Percentiles rank a stretch among this genome's conserved stretches.
These are phyloP conservation scores for Strigamia transsilvanica DNA, from an alignment of 2,888 invertebrate species.

Conservation along the genomic window DNA sequence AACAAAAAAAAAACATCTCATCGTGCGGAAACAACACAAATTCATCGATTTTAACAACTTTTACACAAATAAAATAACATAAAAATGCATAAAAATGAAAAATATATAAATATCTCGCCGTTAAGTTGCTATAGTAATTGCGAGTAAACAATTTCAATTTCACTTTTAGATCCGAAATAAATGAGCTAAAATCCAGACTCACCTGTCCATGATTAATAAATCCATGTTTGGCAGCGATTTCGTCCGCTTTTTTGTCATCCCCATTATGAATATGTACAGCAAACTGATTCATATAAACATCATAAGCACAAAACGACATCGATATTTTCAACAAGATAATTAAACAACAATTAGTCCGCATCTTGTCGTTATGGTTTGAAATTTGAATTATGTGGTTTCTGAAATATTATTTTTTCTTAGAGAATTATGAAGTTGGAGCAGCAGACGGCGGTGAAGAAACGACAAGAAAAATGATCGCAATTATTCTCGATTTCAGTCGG, in stretches of 20 bases:
- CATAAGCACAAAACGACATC: conserved; percentile 12
- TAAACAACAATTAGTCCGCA: neutral
- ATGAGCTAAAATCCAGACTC: conserved; percentile 56
- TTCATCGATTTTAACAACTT: too few species aligned
- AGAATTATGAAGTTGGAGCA: neutral
- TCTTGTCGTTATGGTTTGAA: neutral
- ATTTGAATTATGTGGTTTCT: neutral
- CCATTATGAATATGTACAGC: conserved; percentile 66
- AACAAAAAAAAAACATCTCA: neutral
- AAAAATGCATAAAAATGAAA: too few species aligned
- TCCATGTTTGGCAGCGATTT: conserved; percentile 66
- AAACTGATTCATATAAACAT: conserved; percentile 67
- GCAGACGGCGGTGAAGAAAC: neutral
- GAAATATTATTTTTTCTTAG: neutral
- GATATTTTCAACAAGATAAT: conserved; percentile 20
- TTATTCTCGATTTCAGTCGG: neutral
- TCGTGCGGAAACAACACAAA: too few species aligned
- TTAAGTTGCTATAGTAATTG: neutral
- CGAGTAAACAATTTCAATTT: conserved; percentile 30
- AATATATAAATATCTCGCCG: neutral
- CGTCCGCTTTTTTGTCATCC: conserved; percentile 62
- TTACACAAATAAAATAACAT: too few species aligned
- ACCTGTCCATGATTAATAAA: conserved; percentile 67
- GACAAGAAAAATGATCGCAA: neutral
- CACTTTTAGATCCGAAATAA: neutral